Percentiles rank a stretch among this genome's conserved stretches.
These are phyloP conservation scores for Discoglossus pictus DNA, from an alignment of 2,797 vertebrate species.

Conservation along the genomic window DNA sequence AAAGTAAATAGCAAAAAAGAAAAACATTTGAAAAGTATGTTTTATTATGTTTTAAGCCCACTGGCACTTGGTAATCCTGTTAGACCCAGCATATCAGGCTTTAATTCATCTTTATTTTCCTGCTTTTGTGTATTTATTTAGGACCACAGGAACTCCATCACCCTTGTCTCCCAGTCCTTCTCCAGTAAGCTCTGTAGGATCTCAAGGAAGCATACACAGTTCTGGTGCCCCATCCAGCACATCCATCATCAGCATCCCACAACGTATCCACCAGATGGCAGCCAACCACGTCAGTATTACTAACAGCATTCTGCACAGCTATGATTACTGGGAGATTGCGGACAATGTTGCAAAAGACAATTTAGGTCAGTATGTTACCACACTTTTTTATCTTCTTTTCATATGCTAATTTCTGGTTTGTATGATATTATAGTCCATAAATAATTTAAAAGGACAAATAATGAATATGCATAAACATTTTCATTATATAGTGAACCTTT, in stretches of 20 bases:
- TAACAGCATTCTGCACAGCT: constrained; percentile 97
- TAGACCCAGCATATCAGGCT: no score
- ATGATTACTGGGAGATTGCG: constrained; percentile 98
- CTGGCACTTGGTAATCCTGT: no score
- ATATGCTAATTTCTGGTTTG: no score
- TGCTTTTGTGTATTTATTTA: constrained; percentile 60
- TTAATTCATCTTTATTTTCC: constrained; percentile 22
- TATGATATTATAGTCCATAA: no score
- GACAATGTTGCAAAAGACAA: constrained; percentile 96
- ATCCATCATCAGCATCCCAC: constrained; percentile 90
- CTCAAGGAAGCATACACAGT: constrained; percentile 73
- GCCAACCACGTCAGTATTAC: constrained; percentile 98
- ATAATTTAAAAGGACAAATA: no score
- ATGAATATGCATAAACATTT: no score
- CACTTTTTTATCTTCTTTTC: no score
- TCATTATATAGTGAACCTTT: no score
- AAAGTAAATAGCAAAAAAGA: no score
- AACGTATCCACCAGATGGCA: constrained; percentile 98
- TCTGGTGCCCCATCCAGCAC: constrained; percentile 71
- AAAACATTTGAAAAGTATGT: no score
- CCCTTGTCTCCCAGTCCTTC: constrained; percentile 80
- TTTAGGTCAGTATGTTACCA: constrained; percentile 74
- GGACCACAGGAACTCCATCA: constrained; percentile 77
- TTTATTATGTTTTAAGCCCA: no score
- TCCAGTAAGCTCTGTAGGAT: constrained; percentile 76